Evolutionary conservation across 2,113 vertebrate genomes (phyloP).

Genomic region (Tachycineta bicolor): DNA sequence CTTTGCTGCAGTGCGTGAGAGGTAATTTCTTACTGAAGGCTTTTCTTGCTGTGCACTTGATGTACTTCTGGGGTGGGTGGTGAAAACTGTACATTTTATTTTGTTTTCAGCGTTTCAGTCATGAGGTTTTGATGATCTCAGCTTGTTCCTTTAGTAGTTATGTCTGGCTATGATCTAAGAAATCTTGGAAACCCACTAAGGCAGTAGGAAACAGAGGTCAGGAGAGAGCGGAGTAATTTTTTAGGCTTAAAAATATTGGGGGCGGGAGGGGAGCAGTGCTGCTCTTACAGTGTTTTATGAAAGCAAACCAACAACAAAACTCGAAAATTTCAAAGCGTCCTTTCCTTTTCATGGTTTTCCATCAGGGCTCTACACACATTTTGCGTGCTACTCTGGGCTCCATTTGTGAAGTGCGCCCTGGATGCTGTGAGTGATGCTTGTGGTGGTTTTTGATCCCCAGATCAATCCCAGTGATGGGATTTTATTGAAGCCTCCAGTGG

Average conservation of each 20-base stretch:
- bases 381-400: neutral
- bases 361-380: neutral
- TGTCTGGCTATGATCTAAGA: slow-evolving; percentile 51
- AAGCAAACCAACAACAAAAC: slow-evolving; percentile 21
- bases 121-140: slow-evolving; percentile 61
- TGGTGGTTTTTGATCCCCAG: slow-evolving; percentile 37
- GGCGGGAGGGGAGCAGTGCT: neutral
- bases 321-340: slow-evolving; percentile 31
- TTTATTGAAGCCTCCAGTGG: slow-evolving; percentile 37
- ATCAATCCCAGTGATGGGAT: slow-evolving; percentile 11
- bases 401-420: neutral
- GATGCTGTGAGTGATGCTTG: neutral
- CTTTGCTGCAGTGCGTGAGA: slow-evolving; percentile 40
- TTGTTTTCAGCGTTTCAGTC: slow-evolving; percentile 52
- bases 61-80: slow-evolving; percentile 52
- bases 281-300: neutral
- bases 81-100: slow-evolving; percentile 57
- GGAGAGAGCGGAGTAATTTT: slow-evolving; percentile 22
- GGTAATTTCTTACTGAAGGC: slow-evolving; percentile 52
- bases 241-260: slow-evolving; percentile 31
- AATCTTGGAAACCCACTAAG: slow-evolving; percentile 24
- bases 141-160: slow-evolving; percentile 46
- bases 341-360: slow-evolving; percentile 36
- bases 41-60: slow-evolving; percentile 61
- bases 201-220: slow-evolving; percentile 30